Base-by-base conservation (phyloP, 2,888 invertebrate species). In the Epistrophella euchroma region DNA sequence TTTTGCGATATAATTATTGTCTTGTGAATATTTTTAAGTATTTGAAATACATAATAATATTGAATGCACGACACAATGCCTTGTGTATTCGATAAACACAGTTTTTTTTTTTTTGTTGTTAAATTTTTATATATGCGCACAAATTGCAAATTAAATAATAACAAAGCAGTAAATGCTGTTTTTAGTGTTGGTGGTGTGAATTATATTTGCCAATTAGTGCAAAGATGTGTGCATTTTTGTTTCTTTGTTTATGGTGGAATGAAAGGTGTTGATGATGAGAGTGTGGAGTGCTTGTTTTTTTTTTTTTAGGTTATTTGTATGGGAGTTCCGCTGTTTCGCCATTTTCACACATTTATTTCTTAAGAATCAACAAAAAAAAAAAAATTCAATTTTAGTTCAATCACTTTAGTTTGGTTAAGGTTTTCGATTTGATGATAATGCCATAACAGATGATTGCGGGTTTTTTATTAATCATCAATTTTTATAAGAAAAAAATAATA, bases 301-400 rank as follows among this genome's bases (percentile, higher is more conserved):
- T 15, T 58, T 50, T 43, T 15, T 64, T 13, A 50, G 74, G 74
- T 78, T 77, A 82, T 58, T 74, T 75, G 81, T 87, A 81, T 76
- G 75, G 87, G 88, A 89, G 84, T 88, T 89, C 88, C 88, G 89
- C 89, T 88, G 89, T 89, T 89, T 88, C 89, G 89, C 89, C 88
- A 88, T 89, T 89, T 66, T 88, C 87, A 88, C 85, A 82, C 72
- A 80, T 75, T 71, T 72, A 75, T 66, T 77, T 81, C 56, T 78
- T 62, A 56, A 60, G 47, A 60, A 43, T 64, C 60, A 19, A 19
- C 60, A 32, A 25, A 60, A 52, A 64, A 66, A 58, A 55, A 62
- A 35, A 17, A 22, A 64, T 58, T 76, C 64, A 74, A 71, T 66
- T 74, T 56, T 74, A 58, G 73, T 79, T 82, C 37, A 50, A 78